These are phyloP conservation scores for Oenanthe melanoleuca DNA, from an alignment of 2,113 vertebrate genomes.

Conservation along the genomic window DNA sequence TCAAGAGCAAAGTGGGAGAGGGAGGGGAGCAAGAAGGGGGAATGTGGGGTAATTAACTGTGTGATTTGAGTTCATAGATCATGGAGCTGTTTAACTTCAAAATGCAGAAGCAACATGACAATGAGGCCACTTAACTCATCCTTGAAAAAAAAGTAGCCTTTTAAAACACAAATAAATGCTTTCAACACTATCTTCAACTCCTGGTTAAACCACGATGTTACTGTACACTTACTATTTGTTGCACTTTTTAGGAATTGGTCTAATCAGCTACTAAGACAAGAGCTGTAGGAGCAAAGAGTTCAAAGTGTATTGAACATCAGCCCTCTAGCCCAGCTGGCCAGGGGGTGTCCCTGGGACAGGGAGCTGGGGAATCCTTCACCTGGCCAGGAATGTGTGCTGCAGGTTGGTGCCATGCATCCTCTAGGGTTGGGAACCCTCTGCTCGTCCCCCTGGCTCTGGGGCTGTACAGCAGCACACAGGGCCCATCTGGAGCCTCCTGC, in stretches of 20 bases:
- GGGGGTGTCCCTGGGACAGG: not conserved
- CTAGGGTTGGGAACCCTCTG: not conserved
- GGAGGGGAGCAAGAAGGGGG: constrained; percentile 23
- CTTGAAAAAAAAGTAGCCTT: constrained; percentile 2
- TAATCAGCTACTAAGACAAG: not conserved
- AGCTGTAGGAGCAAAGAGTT: not conserved
- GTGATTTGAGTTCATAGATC: constrained; percentile 71
- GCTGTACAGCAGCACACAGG: not conserved
- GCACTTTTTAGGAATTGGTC: not conserved
- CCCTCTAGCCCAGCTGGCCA: rapidly evolving
- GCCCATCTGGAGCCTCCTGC: rapidly evolving
- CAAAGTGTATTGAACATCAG: not conserved
- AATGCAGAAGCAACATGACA: constrained; percentile 55
- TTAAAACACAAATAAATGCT: not conserved
- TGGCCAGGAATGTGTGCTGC: rapidly evolving
- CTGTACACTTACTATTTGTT: not conserved
- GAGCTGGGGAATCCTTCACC: not conserved
- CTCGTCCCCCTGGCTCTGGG: rapidly evolving
- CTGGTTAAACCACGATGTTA: not conserved
- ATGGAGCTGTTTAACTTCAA: constrained; percentile 66
- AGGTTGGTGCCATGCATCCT: not conserved
- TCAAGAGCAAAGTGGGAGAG: constrained; percentile 33
- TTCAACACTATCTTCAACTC: constrained; percentile 3
- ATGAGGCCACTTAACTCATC: constrained; percentile 50
- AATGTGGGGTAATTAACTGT: constrained; percentile 69